These are phyloP conservation scores for Phaetusa simplex DNA, from an alignment of 2,113 vertebrate species.

Conservation along the genomic window DNA sequence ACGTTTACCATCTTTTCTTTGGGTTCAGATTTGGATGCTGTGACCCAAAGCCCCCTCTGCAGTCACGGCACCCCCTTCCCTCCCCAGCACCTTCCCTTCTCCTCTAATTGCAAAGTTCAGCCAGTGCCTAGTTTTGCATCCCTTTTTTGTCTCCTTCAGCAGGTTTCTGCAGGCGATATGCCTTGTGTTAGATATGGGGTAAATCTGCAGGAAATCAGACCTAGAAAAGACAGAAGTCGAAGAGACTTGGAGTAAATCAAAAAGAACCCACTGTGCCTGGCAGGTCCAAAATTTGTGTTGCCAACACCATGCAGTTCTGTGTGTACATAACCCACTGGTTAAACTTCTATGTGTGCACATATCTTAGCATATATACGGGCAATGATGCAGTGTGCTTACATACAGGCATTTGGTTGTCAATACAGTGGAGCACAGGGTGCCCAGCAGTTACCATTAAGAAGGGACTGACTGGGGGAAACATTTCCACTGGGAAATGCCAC, in stretches of 20 bases:
- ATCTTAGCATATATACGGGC: no score
- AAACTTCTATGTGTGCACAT: not conserved
- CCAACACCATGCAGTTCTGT: not conserved
- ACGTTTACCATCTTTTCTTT: not conserved
- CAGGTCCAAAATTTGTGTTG: not conserved
- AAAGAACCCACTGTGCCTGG: not conserved
- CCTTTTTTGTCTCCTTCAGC: not conserved
- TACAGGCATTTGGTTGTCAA: fast-evolving
- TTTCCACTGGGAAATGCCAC: not conserved
- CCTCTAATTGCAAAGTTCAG: not conserved
- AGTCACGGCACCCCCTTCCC: not conserved
- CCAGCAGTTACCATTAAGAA: not conserved
- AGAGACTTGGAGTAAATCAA: not conserved
- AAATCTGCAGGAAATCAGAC: not conserved
- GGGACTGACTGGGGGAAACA: not conserved
- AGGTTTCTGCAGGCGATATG: not conserved
- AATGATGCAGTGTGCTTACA: fast-evolving
- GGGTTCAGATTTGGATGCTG: not conserved
- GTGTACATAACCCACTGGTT: not conserved
- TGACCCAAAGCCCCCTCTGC: not conserved
- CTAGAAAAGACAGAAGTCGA: not conserved
- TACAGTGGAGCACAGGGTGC: not conserved
- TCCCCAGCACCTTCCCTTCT: not conserved
- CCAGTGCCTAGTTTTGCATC: not conserved
- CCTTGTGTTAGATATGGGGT: not conserved